Evolutionary conservation across 2,888 invertebrate species (phyloP), one percentile per base, ranked within the genome.

Genomic region (Philereme transversata): DNA sequence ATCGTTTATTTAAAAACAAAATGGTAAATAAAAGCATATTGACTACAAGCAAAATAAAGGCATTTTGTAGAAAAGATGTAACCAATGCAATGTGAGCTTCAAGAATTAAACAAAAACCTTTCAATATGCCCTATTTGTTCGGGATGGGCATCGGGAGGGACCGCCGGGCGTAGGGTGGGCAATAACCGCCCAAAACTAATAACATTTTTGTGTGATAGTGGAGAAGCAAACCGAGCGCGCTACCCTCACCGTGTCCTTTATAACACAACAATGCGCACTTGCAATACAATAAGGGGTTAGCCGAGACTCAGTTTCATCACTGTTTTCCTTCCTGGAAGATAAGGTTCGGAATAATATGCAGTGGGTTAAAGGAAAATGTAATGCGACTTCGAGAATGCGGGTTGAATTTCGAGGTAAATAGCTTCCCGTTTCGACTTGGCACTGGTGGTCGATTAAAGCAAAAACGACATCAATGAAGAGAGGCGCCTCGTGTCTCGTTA

Each of bases 111-210:
- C 79, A 76, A 66, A 77, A 79, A 80, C 78, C 79, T 79, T 82
- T 81, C 82, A 83, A 86, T 85, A 82, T 77, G 73, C 78, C 73
- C 72, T 82, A 82, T 83, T 83, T 84, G 84, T 79, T 78, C 78
- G 78, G 78, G 77, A 79, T 79, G 77, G 81, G 77, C 76, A 75
- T 72, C 62, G 77, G 73, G 81, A 83, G 84, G 87, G 83, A 78
- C 79, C 82, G 76, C 74, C 78, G 83, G 78, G 79, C 77, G 60
- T 61, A 54, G 70, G 86, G 86, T 82, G 84, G 85, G 84, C 87
- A 88, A 90, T 87, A 88, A 86, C 87, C 87, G 79, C 84, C 87
- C 84, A 84, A 89, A 90, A 90, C 90, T 89, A 90, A 90, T 90
- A 90, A 89, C 87, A 90, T 90, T 89, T 90, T 90, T 90, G 83